Base-by-base conservation (phyloP, 2,797 vertebrate species). In the Darevskia mixta region DNA sequence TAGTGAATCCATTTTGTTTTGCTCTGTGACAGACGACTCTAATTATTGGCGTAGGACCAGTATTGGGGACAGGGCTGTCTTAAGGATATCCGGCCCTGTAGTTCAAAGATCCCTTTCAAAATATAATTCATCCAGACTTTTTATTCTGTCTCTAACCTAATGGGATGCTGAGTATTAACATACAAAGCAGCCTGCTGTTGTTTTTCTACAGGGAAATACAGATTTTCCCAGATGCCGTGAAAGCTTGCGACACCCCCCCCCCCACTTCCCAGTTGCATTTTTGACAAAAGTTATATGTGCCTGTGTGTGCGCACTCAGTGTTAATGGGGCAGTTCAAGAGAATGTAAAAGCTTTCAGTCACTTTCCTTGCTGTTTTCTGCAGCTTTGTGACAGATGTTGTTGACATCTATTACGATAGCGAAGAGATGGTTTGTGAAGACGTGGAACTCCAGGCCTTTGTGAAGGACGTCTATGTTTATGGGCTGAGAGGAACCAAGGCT, bases 401-500 rank as follows among this genome's bases (percentile, higher is more conserved):
- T 79, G 81, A 88, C 72, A 96, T 98, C 94, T 99, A 99, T 96
- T 99, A 99, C 58, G 93, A 96, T 87, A 97, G 95, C 0, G 98
- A 99, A 2, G 96, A 98, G 88, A 96, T 89, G 23, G 94, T 99
- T 86, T 96, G 93, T 93, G 95, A 93, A 58, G 99, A 99, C 43
- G 95, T 95, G 84, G 99, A 99, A 91, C 97, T 99, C 82, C 98
- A 99, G 94, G 98, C 98, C 83, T 99, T 99, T 5, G 91, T 98
- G 89, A 99, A 98, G 92, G 99, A 99, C 3, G 97, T 98, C 41
- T 98, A 98, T 1, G 96, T 98, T 95, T 99, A 98, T 0, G 99
- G 99, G 45, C 98, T 99, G 98, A 98, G 98, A 86, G 98, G 98
- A 86, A 96, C 95, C 66, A 98, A 99, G 94, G 18, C 96, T 79